phyloP scores from a whole-genome alignment of 2,113 vertebrate genomes.

The Notarius quadriscutis region DNA sequence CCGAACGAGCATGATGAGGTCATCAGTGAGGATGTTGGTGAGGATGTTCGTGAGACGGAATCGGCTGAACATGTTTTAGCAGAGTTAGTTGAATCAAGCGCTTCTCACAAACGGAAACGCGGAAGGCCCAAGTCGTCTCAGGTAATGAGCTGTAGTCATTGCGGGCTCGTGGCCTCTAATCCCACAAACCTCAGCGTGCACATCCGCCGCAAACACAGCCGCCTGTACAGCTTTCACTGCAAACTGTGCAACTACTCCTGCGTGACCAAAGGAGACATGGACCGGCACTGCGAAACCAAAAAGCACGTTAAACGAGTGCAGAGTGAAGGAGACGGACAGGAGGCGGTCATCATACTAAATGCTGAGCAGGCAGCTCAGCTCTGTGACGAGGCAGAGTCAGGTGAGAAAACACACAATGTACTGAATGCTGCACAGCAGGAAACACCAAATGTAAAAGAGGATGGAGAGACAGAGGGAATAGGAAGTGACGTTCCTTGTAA shows the following conservation, averaged over 20 bases:
- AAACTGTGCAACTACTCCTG: constrained; percentile 94
- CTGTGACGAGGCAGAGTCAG: constrained; percentile 29
- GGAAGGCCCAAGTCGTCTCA: constrained; percentile 80
- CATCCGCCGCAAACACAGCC: constrained; percentile 93
- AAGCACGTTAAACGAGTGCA: constrained; percentile 88
- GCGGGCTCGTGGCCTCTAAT: constrained; percentile 91
- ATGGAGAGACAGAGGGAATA: constrained; percentile 45
- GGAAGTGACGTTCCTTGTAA: constrained; percentile 49
- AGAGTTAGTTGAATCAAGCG: constrained; percentile 38
- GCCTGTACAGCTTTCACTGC: constrained; percentile 92
- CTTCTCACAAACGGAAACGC: constrained; percentile 72
- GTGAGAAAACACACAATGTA: constrained; percentile 15
- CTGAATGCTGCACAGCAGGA: constrained; percentile 35
- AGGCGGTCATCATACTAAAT: constrained; percentile 43
- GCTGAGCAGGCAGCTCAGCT: constrained; percentile 9
- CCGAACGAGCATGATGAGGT: constrained; percentile 22
- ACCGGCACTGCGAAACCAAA: constrained; percentile 94
- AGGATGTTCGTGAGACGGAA: constrained; percentile 26
- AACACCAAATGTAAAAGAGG: constrained; percentile 45
- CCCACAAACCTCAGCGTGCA: constrained; percentile 93
- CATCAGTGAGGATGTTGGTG: background rate
- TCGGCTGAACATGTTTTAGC: constrained; percentile 37
- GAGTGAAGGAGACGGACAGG: constrained; percentile 63
- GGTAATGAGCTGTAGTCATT: constrained; percentile 85
- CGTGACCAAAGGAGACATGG: constrained; percentile 98